Percentiles rank a stretch among this genome's conserved stretches.
phyloP scores from a whole-genome alignment of 2,113 vertebrate genomes.

The Ceuthmochares aereus region DNA sequence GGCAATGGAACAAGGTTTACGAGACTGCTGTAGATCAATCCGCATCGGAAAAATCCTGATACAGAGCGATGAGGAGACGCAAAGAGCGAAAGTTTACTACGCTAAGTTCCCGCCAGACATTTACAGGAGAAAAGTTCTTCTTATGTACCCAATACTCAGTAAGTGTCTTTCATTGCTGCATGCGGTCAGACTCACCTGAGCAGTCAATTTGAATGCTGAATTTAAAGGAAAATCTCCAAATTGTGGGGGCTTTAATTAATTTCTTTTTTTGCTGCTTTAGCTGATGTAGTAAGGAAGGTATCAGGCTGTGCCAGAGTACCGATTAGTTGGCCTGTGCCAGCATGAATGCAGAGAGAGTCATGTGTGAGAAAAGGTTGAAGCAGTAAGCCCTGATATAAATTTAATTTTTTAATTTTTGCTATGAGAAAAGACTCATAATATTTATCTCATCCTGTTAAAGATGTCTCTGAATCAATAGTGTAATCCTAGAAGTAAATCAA shows the following conservation, averaged over 20 bases:
- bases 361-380: neutral
- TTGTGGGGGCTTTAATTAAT: neutral
- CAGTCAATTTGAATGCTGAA: neutral
- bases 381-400: neutral
- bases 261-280: neutral
- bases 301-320: neutral
- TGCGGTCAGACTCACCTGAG: neutral
- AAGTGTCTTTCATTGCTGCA: conserved; percentile 53
- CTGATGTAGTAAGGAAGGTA: neutral
- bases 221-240: neutral
- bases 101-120: conserved; percentile 98
- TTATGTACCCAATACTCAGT: conserved; percentile 99
- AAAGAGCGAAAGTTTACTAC: conserved; percentile 97
- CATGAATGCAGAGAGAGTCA: neutral
- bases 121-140: conserved; percentile 93
- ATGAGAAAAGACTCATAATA: neutral
- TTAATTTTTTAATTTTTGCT: neutral
- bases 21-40: conserved; percentile 96
- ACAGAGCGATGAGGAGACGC: conserved; percentile 97
- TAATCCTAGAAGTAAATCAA: neutral
- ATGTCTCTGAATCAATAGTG: neutral
- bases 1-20: conserved; percentile 96
- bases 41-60: conserved; percentile 98
- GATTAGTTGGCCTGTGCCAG: neutral
- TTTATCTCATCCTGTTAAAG: neutral